These are phyloP conservation scores for Nylanderia fulva DNA, from an alignment of 1,140 invertebrate species.

Conservation along the genomic window DNA sequence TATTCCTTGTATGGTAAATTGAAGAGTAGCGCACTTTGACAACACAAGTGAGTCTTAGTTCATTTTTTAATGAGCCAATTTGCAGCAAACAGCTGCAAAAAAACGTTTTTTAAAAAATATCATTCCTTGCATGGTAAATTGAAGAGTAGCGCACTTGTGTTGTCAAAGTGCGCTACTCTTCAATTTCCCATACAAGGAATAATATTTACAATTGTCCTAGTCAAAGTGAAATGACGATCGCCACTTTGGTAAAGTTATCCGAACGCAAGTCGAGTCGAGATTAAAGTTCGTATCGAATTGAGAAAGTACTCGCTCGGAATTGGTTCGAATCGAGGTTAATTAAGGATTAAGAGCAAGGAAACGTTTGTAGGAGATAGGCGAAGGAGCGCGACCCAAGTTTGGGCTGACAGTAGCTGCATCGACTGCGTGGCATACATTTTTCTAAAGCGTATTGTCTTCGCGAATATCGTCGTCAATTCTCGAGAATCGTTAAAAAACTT, in stretches of 20 bases:
- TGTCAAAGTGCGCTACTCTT: too few species aligned
- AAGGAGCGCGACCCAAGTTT: neutral
- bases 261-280: constrained; percentile 58
- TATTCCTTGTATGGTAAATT: too few species aligned
- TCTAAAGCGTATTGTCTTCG: neutral
- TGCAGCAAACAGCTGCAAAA: too few species aligned
- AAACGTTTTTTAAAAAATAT: too few species aligned
- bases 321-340: constrained; percentile 72
- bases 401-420: constrained; percentile 19
- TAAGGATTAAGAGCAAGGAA: constrained; percentile 73
- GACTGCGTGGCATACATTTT: neutral
- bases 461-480: constrained; percentile 18
- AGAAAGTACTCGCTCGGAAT: constrained; percentile 63
- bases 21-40: too few species aligned
- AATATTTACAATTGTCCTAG: too few species aligned
- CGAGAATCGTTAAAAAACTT: constrained; percentile 49
- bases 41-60: too few species aligned
- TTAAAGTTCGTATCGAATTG: constrained; percentile 70
- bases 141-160: too few species aligned
- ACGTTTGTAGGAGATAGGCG: constrained; percentile 43
- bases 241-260: constrained; percentile 41
- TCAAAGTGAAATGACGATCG: constrained; percentile 38
- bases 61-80: too few species aligned
- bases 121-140: too few species aligned
- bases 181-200: too few species aligned